These are phyloP conservation scores for Typhlichthys eigenmanni DNA, from an alignment of 2,797 vertebrate species.

Conservation along the genomic window DNA sequence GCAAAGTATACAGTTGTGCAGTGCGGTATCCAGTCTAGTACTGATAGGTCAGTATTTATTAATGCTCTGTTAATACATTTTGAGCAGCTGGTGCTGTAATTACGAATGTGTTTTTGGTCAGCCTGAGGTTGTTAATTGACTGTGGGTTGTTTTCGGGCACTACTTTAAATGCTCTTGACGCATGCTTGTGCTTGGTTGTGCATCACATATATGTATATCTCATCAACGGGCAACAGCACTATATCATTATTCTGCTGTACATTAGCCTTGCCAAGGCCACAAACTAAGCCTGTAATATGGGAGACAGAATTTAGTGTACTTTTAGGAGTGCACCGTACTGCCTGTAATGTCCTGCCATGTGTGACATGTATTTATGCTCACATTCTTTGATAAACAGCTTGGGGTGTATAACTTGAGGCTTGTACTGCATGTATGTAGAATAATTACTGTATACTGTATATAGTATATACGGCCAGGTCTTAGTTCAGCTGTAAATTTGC, in stretches of 20 bases:
- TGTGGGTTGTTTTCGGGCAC: conserved; percentile 51
- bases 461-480: conserved; percentile 43
- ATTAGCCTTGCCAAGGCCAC: conserved; percentile 21
- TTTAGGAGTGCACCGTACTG: neutral
- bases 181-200: conserved; percentile 4
- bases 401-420: conserved; percentile 38
- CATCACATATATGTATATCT: conserved; percentile 32
- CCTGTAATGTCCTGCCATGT: too few relatives aligned
- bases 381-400: conserved; percentile 35
- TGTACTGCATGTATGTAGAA: conserved; percentile 20
- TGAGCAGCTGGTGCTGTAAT: conserved; percentile 24
- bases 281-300: conserved; percentile 39
- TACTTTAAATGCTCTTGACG: conserved; percentile 29
- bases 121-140: conserved; percentile 20
- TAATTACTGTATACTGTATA: conserved; percentile 34
- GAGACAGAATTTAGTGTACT: conserved; percentile 33
- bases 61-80: conserved; percentile 20
- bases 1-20: neutral
- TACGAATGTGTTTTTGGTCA: conserved; percentile 31
- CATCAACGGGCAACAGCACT: conserved; percentile 33
- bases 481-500: conserved; percentile 56
- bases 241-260: conserved; percentile 42
- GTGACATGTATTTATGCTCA: neutral
- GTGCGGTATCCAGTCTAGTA: conserved; percentile 28
- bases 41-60: conserved; percentile 19